A percentile compares a stretch with the other conserved stretches of the same genome.
phyloP scores from a whole-genome alignment of 2,797 vertebrate species.

The Anguilla pacifica region DNA sequence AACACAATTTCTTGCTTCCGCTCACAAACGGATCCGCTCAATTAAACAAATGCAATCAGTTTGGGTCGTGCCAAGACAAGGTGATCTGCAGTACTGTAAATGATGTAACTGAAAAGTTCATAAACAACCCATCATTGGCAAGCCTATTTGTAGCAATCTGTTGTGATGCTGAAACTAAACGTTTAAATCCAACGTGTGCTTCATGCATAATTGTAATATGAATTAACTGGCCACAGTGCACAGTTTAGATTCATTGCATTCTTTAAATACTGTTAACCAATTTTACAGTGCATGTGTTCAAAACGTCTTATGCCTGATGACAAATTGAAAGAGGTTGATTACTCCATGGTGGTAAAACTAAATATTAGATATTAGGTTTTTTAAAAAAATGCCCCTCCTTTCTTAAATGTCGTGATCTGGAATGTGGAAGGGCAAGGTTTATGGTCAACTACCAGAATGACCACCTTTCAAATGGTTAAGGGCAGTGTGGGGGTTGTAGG shows the following conservation, averaged over 20 bases:
- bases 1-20: not conserved
- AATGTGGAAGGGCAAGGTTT: conserved; percentile 24
- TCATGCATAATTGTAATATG: not conserved
- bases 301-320: not conserved
- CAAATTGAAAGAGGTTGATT: not conserved
- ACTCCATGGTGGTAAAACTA: not conserved
- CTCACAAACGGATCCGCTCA: not conserved
- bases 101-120: too few species aligned
- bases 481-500: conserved; percentile 35
- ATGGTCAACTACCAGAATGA: conserved; percentile 34
- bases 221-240: not conserved
- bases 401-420: conserved; percentile 9
- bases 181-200: not conserved
- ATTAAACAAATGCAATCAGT: not conserved
- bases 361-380: not conserved
- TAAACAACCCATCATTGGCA: too few species aligned
- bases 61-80: not conserved
- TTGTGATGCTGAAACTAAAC: not conserved
- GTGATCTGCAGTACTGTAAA: not conserved
- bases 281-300: not conserved
- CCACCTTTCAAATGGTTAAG: conserved; percentile 40
- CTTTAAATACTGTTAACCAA: not conserved
- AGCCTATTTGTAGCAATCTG: not conserved
- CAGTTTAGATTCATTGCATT: not conserved
- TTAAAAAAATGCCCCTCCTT: not conserved